Base-by-base conservation (phyloP, 2,113 vertebrate genomes). In the Dermatemys mawii region DNA sequence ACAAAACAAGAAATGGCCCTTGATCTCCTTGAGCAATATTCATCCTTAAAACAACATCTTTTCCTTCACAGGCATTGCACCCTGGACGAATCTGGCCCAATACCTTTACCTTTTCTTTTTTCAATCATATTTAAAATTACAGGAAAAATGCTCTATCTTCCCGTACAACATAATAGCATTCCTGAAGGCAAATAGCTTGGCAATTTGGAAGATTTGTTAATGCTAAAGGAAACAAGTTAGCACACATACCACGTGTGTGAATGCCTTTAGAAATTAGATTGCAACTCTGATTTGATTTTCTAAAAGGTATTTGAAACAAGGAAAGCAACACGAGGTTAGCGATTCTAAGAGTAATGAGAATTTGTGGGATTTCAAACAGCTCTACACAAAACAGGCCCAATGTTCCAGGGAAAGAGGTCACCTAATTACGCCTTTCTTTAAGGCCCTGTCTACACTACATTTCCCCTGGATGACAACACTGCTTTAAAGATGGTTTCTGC, bases 161-260 rank as follows among this genome's bases (percentile, higher is more conserved):
- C 93, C 84, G 84, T 97, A 96, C 86, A 95, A 93, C 94, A 98
- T 94, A 97, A 96, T 67, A 88, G 95, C 63, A 93, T 97, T 98
- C 97, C 90, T 80, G 90, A 96, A 97, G 96, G 95, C 96, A 87
- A 88, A 96, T 94, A 98, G 95, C 93, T 86, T 96, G 92, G 96
- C 92, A 96, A 97, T 98, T 98, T 98, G 90, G 94, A 96, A 86
- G 92, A 97, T 96, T 95, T 98, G 97, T 97, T 96, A 97, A 97
- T 96, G 97, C 95, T 98, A 96, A 97, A 97, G 96, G 90, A 97
- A 98, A 98, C 97, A 98, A 98, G 97, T 98, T 95, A 96, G 96
- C 67, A 92, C 95, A 98, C 93, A 97, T 98, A 96, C 96, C 95
- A 90, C 93, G 97, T 97, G 96, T 93, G 96, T 97, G 97, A 97